These are phyloP conservation scores for Melanargia galathea DNA, from an alignment of 2,888 invertebrate species.

Conservation along the genomic window DNA sequence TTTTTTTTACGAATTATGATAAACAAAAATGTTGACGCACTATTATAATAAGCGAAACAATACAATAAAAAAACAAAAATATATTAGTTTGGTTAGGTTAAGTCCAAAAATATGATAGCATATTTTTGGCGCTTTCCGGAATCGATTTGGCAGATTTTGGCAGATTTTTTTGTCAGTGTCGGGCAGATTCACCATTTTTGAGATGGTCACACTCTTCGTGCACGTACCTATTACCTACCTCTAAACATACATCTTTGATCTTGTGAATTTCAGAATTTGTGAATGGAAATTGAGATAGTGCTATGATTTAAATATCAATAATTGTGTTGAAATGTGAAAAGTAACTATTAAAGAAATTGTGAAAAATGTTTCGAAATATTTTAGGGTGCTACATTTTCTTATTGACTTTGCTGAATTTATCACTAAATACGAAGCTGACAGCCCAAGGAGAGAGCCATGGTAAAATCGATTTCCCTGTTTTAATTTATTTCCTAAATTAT, in stretches of 20 bases:
- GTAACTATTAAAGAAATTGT: constrained; percentile 51
- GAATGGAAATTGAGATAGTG: constrained; percentile 43
- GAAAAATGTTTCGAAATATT: constrained; percentile 80
- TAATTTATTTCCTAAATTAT: background rate
- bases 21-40: no score
- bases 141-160: no score
- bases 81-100: no score
- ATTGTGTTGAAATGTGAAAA: constrained; percentile 66
- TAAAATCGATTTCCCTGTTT: constrained; percentile 75
- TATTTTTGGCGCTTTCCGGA: no score
- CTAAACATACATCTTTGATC: constrained; percentile 36
- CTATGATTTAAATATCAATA: constrained; percentile 51
- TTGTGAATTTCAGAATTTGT: constrained; percentile 40
- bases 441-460: constrained; percentile 89
- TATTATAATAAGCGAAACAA: no score
- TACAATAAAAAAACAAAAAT: no score
- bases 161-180: no score
- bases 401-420: constrained; percentile 85
- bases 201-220: no score
- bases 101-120: no score
- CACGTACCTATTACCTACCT: no score
- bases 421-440: constrained; percentile 86
- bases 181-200: no score
- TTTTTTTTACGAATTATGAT: no score
- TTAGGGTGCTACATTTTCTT: constrained; percentile 86